Conservation (phyloP, 2,888 invertebrate genomes). For the Amphipoea lucens region DNA sequence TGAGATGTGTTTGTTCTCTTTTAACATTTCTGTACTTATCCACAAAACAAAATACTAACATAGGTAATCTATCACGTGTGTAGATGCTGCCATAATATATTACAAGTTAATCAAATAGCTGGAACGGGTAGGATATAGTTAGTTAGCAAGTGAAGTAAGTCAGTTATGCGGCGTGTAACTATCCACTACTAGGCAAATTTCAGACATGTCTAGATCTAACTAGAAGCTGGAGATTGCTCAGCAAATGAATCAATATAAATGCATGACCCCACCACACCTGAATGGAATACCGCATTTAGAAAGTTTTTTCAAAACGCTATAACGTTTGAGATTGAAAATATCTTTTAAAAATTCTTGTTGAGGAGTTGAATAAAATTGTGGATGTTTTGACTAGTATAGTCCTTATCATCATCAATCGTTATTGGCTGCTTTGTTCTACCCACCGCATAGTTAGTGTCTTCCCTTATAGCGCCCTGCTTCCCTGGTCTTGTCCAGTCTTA, state of each 20-base stretch:
- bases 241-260: slow-evolving; percentile 67
- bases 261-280: slow-evolving; percentile 57
- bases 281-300: slow-evolving; percentile 51
- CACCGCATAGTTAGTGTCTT: neutral
- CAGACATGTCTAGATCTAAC: slow-evolving; percentile 51
- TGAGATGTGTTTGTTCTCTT: neutral
- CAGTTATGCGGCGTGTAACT: slow-evolving; percentile 36
- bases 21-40: neutral
- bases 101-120: slow-evolving; percentile 29
- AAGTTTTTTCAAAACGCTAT: slow-evolving; percentile 37
- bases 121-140: slow-evolving; percentile 12
- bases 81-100: neutral
- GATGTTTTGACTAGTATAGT: neutral
- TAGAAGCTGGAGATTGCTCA: slow-evolving; percentile 49
- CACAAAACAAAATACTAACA: neutral
- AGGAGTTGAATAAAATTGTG: slow-evolving; percentile 4
- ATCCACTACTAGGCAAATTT: slow-evolving; percentile 50
- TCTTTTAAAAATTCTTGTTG: slow-evolving; percentile 12
- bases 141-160: slow-evolving; percentile 36
- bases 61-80: neutral
- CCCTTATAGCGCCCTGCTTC: neutral
- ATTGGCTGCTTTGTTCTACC: neutral
- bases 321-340: slow-evolving; percentile 44
- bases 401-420: neutral
- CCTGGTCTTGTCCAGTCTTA: neutral